Base-by-base conservation (phyloP, 1,140 invertebrate genomes). In the Drosophila ironensis region DNA sequence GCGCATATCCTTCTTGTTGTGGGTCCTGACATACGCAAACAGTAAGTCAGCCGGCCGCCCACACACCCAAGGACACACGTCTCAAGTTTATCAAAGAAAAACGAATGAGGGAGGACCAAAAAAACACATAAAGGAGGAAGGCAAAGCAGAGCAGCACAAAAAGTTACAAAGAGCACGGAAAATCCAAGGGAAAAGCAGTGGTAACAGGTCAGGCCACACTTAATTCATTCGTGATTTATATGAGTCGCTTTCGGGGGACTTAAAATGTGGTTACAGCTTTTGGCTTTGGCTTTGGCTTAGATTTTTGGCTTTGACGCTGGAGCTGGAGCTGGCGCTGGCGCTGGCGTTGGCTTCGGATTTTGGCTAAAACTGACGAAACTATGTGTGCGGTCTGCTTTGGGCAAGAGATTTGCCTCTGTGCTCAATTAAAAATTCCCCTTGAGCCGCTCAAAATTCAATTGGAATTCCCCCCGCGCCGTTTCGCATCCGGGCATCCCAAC, bases 171-270 rank as follows among this genome's bases (percentile, higher is more conserved):
- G 68, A 50, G 42, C 35, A 44, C 16, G 59, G 53, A 17, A 56
- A 40, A 56, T 41, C 44, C 44, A 47, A 44, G 51, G 30, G 53
- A 45, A 50, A 45, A 35, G 37, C 60, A 51, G 63, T 53, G 48
- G 52, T 51, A 75, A 57, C 72, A 71, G 72, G 28, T 53, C 54
- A 52, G 56, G 70, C 69, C 81, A 69, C 81, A 86, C 80, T 86
- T 86, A 86, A 86, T 86, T 87, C 81, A 86, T 87, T 75, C 74
- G 74, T 86, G 80, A 86, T 86, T 86, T 86, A 86, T 86, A 80
- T 72, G 75, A 80, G 71, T 72, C 63, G 71, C 70, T 87, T 86
- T 86, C 52, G 52, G 54, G 54, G 51, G 80, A 75, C 74, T 86
- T 86, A 64, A 86, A 86, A 72, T 86, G 74, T 74, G 80, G 72